phyloP scores from a whole-genome alignment of 1,140 invertebrate species.

The Microplitis mediator region DNA sequence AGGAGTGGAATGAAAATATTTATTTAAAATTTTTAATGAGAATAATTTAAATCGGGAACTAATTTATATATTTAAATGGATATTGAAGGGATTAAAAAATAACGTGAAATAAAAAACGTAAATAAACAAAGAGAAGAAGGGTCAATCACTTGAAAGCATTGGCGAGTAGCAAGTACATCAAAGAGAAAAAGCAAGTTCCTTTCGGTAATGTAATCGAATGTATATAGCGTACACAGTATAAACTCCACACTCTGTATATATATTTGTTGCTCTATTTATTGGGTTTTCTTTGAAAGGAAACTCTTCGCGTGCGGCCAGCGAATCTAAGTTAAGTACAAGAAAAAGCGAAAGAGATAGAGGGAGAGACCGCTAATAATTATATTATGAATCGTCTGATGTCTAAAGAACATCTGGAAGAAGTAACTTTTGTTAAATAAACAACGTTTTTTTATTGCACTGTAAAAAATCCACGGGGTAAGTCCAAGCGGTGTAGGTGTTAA shows the following conservation, averaged over 20 bases:
- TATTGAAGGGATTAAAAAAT: neutral
- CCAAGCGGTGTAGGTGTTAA: too few relatives aligned
- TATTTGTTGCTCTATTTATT: neutral
- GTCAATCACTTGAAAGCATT: constrained; percentile 12
- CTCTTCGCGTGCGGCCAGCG: neutral
- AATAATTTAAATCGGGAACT: too few relatives aligned
- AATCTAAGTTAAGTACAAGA: too few relatives aligned
- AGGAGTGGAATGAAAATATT: too few relatives aligned
- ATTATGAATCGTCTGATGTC: too few relatives aligned
- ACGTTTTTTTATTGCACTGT: too few relatives aligned
- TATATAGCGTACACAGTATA: neutral
- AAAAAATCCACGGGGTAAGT: too few relatives aligned
- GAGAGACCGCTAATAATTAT: too few relatives aligned
- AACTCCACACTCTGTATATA: neutral
- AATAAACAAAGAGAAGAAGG: neutral
- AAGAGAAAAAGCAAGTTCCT: neutral
- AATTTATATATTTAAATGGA: neutral
- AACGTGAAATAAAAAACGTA: neutral
- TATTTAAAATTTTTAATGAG: too few relatives aligned
- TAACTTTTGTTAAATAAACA: too few relatives aligned
- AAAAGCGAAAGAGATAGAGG: too few relatives aligned
- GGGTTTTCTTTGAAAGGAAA: neutral
- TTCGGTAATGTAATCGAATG: neutral
- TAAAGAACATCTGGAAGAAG: too few relatives aligned
- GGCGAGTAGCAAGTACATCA: neutral